Conservation (phyloP, 2,888 invertebrate genomes). For the Harmothoe impar region DNA sequence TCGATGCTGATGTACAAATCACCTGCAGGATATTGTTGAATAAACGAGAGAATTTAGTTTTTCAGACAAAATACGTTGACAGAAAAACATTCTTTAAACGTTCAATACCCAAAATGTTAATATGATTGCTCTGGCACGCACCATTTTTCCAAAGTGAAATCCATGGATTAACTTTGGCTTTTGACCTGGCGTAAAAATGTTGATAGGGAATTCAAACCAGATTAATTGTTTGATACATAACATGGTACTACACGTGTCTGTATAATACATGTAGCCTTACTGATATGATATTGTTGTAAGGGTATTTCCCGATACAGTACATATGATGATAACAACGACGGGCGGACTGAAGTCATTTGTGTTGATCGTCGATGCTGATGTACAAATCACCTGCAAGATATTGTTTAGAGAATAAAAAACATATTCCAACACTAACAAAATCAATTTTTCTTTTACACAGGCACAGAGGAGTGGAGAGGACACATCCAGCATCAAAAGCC, state of each 20-base stretch:
- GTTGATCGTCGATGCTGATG: slow-evolving; percentile 45
- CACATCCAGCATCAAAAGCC: slow-evolving; percentile 87
- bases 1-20: slow-evolving; percentile 10
- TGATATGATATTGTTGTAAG: too few relatives aligned
- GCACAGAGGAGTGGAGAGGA: slow-evolving; percentile 87
- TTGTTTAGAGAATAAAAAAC: neutral
- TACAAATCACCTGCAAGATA: neutral
- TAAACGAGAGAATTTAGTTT: neutral
- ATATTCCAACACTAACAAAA: neutral
- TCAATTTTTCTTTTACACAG: slow-evolving; percentile 72
- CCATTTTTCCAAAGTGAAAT: too few relatives aligned
- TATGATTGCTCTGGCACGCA: too few relatives aligned
- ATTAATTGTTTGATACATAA: too few relatives aligned
- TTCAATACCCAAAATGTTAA: too few relatives aligned
- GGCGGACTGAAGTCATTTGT: slow-evolving; percentile 49
- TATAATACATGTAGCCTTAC: too few relatives aligned
- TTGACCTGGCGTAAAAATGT: too few relatives aligned
- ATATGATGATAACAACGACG: slow-evolving; percentile 39
- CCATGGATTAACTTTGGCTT: too few relatives aligned
- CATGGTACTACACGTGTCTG: too few relatives aligned
- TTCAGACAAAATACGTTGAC: too few relatives aligned
- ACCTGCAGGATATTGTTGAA: neutral
- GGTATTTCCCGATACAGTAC: neutral
- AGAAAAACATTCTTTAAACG: too few relatives aligned
- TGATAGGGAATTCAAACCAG: too few relatives aligned